phyloP scores from a whole-genome alignment of 2,797 vertebrate genomes.

The Pipistrellus nathusii region DNA sequence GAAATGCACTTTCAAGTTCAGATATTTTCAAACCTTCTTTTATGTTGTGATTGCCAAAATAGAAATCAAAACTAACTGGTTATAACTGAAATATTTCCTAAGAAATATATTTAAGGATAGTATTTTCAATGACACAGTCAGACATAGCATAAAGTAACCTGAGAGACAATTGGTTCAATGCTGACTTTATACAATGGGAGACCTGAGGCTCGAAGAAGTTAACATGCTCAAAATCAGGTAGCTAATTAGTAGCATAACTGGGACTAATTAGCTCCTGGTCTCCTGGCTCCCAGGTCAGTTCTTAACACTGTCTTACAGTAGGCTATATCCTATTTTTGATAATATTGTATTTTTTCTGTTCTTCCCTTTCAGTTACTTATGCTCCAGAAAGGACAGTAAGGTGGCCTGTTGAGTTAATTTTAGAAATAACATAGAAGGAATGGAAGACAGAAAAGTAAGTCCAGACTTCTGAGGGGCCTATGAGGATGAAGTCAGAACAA shows the following conservation, averaged over 20 bases:
- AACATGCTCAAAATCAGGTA: not conserved
- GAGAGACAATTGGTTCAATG: slow-evolving; percentile 2
- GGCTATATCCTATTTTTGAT: not conserved
- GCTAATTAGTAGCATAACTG: not conserved
- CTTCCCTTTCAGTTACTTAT: not conserved
- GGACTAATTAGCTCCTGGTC: not conserved
- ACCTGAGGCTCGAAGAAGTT: not conserved
- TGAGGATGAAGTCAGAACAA: not conserved
- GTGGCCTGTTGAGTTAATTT: not conserved
- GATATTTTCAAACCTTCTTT: slow-evolving; percentile 37
- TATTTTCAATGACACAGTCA: slow-evolving; percentile 34
- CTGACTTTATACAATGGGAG: not conserved
- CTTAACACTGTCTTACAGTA: not conserved
- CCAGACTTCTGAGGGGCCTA: not conserved
- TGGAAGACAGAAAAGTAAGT: not conserved
- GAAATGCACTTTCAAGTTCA: not conserved
- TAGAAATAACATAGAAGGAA: slow-evolving; percentile 43
- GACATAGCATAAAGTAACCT: not conserved
- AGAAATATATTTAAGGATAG: not conserved
- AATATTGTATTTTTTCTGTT: not conserved
- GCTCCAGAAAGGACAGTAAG: not conserved
- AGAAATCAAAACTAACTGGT: not conserved
- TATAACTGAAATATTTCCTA: slow-evolving; percentile 5
- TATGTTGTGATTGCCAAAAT: not conserved
- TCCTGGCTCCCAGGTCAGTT: not conserved